These are phyloP conservation scores for Limosa lapponica DNA, from an alignment of 2,797 vertebrate species.

Conservation along the genomic window DNA sequence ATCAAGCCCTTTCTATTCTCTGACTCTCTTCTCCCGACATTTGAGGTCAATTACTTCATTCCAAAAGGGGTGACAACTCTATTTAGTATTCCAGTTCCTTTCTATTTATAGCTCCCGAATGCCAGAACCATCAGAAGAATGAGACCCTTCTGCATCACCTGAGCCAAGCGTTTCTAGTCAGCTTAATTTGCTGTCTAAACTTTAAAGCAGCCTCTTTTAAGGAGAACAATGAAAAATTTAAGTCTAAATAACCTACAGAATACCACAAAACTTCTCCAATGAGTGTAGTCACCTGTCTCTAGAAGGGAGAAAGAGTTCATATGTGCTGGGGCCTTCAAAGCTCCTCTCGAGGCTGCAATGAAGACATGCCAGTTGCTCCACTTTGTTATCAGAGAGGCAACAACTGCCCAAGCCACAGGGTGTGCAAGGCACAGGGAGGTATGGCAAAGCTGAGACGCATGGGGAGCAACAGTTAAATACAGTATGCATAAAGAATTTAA, in stretches of 20 bases:
- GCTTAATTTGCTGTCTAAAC: background rate
- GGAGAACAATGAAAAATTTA: background rate
- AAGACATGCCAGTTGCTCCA: background rate
- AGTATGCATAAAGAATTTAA: background rate
- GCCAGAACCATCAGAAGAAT: background rate
- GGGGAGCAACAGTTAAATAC: background rate
- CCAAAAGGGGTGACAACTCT: background rate
- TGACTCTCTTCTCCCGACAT: background rate
- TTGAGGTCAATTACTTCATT: background rate
- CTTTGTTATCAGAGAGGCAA: background rate
- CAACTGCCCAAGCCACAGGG: background rate
- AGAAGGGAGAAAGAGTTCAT: background rate
- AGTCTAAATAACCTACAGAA: background rate
- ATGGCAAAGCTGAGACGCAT: background rate
- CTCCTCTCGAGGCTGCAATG: background rate
- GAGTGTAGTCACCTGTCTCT: background rate
- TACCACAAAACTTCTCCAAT: background rate
- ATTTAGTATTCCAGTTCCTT: background rate
- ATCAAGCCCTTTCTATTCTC: background rate
- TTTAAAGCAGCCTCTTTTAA: background rate
- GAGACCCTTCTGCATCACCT: background rate
- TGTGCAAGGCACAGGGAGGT: accelerated
- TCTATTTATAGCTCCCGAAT: background rate
- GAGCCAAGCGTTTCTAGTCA: background rate
- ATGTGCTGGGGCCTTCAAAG: background rate